Percentiles rank a stretch among this genome's conserved stretches.
phyloP scores from a whole-genome alignment of 2,888 invertebrate species.

The Stenolophus ochropezus region DNA sequence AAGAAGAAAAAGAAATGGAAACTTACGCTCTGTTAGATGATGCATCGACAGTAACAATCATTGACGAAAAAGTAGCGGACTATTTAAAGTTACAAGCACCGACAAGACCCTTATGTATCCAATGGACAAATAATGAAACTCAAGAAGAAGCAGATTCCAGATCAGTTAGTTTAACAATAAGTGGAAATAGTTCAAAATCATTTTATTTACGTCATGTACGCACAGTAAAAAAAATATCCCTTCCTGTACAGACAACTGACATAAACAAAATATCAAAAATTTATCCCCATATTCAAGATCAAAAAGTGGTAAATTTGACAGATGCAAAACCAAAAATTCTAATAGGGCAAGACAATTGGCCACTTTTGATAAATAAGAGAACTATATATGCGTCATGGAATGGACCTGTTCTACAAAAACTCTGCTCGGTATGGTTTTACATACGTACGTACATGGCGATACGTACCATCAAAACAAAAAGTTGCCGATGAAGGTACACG shows the following conservation, averaged over 20 bases:
- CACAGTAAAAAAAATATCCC: not conserved
- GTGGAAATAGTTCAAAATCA: not conserved
- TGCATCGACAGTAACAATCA: not conserved
- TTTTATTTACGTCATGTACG: not conserved
- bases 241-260: not conserved
- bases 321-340: not conserved
- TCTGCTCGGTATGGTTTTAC: conserved; percentile 5
- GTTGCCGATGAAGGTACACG: no score
- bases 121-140: not conserved
- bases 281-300: not conserved
- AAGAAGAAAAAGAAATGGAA: not conserved
- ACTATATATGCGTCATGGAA: not conserved
- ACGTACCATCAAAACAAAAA: no score
- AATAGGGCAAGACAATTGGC: not conserved
- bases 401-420: not conserved
- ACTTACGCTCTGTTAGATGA: not conserved
- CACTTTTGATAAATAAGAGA: not conserved
- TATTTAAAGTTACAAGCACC: not conserved
- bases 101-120: not conserved
- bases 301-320: not conserved
- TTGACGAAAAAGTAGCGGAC: not conserved
- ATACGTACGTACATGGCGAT: no score
- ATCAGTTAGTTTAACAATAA: not conserved
- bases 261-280: not conserved
- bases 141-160: not conserved